These are phyloP conservation scores for Pollenia angustigena DNA, from an alignment of 2,888 invertebrate species.

Conservation along the genomic window DNA sequence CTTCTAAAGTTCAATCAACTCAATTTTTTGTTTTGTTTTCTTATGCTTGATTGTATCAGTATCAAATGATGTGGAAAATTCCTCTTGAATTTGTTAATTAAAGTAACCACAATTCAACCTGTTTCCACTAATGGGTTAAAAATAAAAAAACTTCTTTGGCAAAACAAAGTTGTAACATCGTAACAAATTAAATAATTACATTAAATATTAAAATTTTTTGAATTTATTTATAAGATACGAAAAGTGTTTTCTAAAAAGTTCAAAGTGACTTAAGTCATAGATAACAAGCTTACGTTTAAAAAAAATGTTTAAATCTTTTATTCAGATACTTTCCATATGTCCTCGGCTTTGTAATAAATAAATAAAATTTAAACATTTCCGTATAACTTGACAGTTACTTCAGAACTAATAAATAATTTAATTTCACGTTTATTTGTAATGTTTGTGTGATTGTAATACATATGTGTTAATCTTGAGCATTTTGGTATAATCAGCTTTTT, in stretches of 20 bases:
- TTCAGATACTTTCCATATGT: not conserved
- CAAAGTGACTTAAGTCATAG: no score
- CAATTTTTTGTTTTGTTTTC: no score
- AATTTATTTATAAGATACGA: not conserved
- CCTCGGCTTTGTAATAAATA: constrained; percentile 2
- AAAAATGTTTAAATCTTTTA: not conserved
- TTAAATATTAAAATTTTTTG: not conserved
- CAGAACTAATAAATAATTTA: not conserved
- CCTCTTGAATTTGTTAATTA: constrained; percentile 4
- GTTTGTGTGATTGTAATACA: no score
- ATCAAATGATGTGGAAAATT: constrained; percentile 8
- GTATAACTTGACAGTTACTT: not conserved
- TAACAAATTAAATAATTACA: no score
- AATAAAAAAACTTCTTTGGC: not conserved
- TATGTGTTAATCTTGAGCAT: no score
- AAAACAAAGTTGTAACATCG: not conserved
- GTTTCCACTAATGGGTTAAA: constrained; percentile 27
- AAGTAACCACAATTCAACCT: constrained; percentile 28
- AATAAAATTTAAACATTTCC: constrained; percentile 9
- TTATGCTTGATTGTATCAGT: not conserved
- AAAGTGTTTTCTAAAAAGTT: no score
- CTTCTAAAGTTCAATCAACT: constrained; percentile 48
- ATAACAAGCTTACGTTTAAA: not conserved
- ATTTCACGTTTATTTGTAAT: no score
- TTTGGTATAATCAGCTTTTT: no score